phyloP scores from a whole-genome alignment of 2,113 vertebrate genomes.

The Catharus minimus region DNA sequence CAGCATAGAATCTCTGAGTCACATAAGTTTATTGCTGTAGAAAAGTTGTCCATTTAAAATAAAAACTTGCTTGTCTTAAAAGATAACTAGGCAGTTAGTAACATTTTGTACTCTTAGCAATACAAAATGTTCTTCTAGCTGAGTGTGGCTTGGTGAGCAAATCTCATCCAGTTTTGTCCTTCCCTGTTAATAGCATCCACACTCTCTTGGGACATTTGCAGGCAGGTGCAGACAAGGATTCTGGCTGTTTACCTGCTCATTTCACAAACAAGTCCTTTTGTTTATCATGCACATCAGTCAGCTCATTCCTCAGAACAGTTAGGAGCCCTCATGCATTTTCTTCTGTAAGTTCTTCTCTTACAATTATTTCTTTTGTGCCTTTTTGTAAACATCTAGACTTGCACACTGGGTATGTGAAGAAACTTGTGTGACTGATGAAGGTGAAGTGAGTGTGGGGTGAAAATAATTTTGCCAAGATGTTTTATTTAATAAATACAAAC shows the following conservation, averaged over 20 bases:
- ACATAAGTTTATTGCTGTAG: not conserved
- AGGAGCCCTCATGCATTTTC: not conserved
- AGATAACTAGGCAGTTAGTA: not conserved
- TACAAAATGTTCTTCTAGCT: not conserved
- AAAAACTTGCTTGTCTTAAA: not conserved
- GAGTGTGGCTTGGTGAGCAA: not conserved
- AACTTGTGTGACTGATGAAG: not conserved
- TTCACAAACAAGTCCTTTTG: not conserved
- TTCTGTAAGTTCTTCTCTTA: not conserved
- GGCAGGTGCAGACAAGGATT: not conserved
- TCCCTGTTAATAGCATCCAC: not conserved
- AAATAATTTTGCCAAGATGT: not conserved
- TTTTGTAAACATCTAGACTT: not conserved
- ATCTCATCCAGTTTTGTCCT: not conserved
- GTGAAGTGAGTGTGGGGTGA: not conserved
- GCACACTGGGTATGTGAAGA: not conserved
- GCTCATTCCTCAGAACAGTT: no score
- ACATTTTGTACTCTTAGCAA: fast-evolving
- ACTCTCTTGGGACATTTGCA: not conserved
- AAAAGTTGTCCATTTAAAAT: not conserved
- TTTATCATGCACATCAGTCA: not conserved
- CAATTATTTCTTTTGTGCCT: not conserved
- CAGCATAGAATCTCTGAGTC: not conserved
- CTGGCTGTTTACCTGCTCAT: not conserved
- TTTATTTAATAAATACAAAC: not conserved